Percentiles rank a stretch among this genome's conserved stretches.
Evolutionary conservation across 2,888 invertebrate genomes (phyloP).

Genomic region (Melitaea athalia): DNA sequence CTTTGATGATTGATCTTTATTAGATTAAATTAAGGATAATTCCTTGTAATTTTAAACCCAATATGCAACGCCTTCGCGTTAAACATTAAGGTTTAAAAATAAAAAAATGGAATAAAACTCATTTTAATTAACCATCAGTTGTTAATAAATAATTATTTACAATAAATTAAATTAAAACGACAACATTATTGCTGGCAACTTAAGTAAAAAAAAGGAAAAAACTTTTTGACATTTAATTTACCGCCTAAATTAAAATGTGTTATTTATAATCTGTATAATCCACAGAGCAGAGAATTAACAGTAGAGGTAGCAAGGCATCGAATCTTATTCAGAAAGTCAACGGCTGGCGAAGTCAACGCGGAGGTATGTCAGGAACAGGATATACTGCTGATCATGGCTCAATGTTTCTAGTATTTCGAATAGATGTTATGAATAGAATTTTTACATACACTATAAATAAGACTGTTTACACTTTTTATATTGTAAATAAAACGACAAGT

Average conservation of each 20-base stretch:
- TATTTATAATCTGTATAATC: conserved; percentile 56
- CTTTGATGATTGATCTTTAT: neutral
- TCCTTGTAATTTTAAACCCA: neutral
- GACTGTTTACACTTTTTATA: neutral
- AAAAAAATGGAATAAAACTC: too few relatives aligned
- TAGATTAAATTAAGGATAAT: neutral
- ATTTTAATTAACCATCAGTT: too few relatives aligned
- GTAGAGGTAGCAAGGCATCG: conserved; percentile 75
- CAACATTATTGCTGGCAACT: neutral
- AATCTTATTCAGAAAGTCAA: conserved; percentile 71
- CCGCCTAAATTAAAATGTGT: neutral
- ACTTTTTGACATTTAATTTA: neutral
- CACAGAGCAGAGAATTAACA: conserved; percentile 80
- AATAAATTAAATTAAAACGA: too few relatives aligned
- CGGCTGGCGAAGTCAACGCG: conserved; percentile 79
- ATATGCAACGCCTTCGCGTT: neutral
- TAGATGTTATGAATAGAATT: conserved; percentile 2
- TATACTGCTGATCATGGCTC: conserved; percentile 34
- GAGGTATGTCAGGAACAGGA: conserved; percentile 68
- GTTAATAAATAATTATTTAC: too few relatives aligned
- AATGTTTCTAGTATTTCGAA: conserved; percentile 12
- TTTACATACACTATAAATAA: neutral
- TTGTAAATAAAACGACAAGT: neutral
- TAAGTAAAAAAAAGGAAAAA: neutral
- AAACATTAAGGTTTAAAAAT: neutral